phyloP scores from a whole-genome alignment of 1,140 invertebrate species.

The Aphis craccivora region DNA sequence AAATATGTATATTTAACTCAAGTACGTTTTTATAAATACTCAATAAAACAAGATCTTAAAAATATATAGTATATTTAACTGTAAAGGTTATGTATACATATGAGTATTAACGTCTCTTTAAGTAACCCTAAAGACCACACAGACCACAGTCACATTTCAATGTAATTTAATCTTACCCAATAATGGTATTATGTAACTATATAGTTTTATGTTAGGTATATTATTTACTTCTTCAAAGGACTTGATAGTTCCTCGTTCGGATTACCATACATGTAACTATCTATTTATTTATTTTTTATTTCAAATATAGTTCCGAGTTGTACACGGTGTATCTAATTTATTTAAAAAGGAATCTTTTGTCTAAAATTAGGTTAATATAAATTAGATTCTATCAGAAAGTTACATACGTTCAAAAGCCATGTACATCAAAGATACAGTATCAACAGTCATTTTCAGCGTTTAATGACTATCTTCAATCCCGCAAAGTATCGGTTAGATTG shows the following conservation, averaged over 20 bases:
- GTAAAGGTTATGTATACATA: neutral
- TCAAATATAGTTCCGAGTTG: neutral
- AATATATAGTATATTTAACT: too few species aligned
- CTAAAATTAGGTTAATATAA: too few species aligned
- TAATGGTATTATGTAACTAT: neutral
- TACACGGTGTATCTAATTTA: neutral
- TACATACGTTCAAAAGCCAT: neutral
- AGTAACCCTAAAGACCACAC: neutral
- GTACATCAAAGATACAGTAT: too few species aligned
- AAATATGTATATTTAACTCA: neutral
- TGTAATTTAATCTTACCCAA: neutral
- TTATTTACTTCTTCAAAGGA: neutral
- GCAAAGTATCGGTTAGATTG: too few species aligned
- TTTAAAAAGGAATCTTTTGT: neutral
- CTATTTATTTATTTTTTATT: neutral
- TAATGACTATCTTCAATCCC: neutral
- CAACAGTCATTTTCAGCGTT: too few species aligned
- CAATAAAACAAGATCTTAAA: too few species aligned
- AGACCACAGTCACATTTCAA: neutral
- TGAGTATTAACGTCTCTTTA: neutral
- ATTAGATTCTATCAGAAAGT: neutral
- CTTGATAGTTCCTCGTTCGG: neutral
- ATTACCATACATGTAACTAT: neutral
- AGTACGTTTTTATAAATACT: too few species aligned
- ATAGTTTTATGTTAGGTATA: neutral